Conservation (phyloP, 1,140 invertebrate species). For the Eumeta japonica region DNA sequence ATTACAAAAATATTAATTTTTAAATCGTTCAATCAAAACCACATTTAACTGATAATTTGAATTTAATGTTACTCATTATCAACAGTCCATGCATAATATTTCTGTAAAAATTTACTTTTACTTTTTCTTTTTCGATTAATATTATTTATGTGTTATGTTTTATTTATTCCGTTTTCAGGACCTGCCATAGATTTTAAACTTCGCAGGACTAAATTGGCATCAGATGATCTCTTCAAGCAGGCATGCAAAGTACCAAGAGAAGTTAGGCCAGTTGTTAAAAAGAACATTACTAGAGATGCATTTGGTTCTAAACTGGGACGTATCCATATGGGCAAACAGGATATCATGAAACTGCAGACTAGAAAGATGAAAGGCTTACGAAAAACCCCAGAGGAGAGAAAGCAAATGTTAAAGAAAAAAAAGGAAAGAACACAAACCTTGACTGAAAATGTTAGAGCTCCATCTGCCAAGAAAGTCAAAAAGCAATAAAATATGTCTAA, state of each 20-base stretch:
- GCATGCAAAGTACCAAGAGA: slow-evolving; percentile 83
- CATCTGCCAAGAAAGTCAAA: no score
- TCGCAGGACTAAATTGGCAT: slow-evolving; percentile 83
- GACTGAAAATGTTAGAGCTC: no score
- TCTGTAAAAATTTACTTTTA: background rate
- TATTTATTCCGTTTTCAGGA: slow-evolving; percentile 46
- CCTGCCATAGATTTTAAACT: slow-evolving; percentile 88
- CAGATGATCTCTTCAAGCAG: slow-evolving; percentile 86
- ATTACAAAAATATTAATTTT: no score
- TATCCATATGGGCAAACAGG: slow-evolving; percentile 90
- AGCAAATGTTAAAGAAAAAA: slow-evolving; percentile 59
- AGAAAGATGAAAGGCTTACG: slow-evolving; percentile 92
- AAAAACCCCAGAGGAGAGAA: slow-evolving; percentile 71
- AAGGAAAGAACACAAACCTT: slow-evolving; percentile 45
- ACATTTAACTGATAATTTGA: no score
- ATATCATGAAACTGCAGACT: slow-evolving; percentile 83
- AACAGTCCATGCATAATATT: background rate
- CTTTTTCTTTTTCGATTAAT: background rate
- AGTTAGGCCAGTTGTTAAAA: slow-evolving; percentile 80
- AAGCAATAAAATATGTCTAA: no score
- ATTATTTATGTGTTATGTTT: background rate
- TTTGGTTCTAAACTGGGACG: slow-evolving; percentile 89
- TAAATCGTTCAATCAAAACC: no score
- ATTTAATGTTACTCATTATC: no score
- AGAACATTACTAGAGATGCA: slow-evolving; percentile 85